Base-by-base conservation (phyloP, 2,797 vertebrate species). In the Sciaenops ocellatus region DNA sequence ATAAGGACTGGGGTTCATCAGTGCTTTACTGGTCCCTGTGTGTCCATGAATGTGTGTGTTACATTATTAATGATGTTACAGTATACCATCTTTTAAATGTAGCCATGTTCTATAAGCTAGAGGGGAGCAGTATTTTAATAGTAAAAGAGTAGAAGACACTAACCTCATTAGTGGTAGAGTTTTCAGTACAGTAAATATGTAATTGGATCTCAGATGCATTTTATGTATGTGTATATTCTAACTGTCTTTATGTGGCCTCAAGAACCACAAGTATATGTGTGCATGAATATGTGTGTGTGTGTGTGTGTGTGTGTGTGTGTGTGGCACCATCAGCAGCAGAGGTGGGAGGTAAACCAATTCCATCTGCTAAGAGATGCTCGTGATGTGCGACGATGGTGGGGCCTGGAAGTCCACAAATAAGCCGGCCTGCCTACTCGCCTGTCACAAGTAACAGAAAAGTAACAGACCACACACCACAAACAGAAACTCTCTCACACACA, bases 51-150 rank as follows among this genome's bases (percentile, higher is more conserved):
- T 82, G 50, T 85, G 57, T 82, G 66, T 54, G 65, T 66, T 89
- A 22, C 28, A 86, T 89, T 89, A 90, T 90, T 92, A 79, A 90
- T 87, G 47, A 74, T 65, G 38, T 66, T 85, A 84, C 66, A 83
- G 56, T 84, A 68, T 22, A 83, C 16, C 54, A 60, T 86, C 28
- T 89, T 82, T 78, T 80, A 76, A 78, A 74, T 69, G 46, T 78
- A 69, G 68, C 51, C 56, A 80, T 78, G 75, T 72, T 80, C 54
- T 55, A 62, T 70, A 60, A 76, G 50, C 46, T 7, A 18, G 24
- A 44, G 3, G 2, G 38, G 13, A 65, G 57, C 26, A 52, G 59
- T 22, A 69, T 76, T 76, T 70, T 56, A 59, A 62, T 4, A 67
- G 57, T 69, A 47, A 74, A 63, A 69, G 4, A 18, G 41, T 38